Base-by-base conservation (phyloP, 2,797 vertebrate genomes). In the Melanotaenia parkinsoni region DNA sequence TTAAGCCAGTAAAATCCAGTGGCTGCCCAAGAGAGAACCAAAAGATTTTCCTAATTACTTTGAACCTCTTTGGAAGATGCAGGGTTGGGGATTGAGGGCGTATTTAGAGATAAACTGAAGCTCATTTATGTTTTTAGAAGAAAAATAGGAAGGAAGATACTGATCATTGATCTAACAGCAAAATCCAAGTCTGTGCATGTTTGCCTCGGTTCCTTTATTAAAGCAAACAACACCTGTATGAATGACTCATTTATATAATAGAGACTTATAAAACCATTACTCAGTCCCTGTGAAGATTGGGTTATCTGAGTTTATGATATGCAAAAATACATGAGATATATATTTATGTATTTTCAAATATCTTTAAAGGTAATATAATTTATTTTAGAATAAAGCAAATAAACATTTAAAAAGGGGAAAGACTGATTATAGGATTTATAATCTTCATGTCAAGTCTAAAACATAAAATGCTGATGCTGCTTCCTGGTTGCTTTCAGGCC, bases 41-140 rank as follows among this genome's bases (percentile, higher is more conserved):
- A 38, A 68, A 84, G 38, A 83, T 45, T 69, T 90, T 90, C 88
- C 88, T 84, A 90, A 90, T 88, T 71, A 78, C 82, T 67, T 69
- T 60, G 76, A 87, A 86, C 74, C 79, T 81, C 74, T 50, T 57
- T 74, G 57, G 61, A 83, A 76, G 82, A 89, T 16, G 73, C 68
- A 76, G 59, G 9, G 35, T 4, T 66, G 64, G 67, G 62, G 63
- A 64, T 72, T 24, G 80, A 58, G 73, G 75, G 70, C 24, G 38
- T 51, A 75, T 35, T 75, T 37, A 51, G 65, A 66, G 30, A 61
- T 74, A 64, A 72, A 63, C n/a, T 71, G 63, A 63, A 26, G 1
- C 30, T 76, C 3, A 12, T 58, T 40, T 54, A 53, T 66, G 51
- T 51, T 70, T 81, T 62, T 7, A 50, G 47, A 16, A 20, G 72